Conservation (phyloP, 2,797 vertebrate genomes). For the Aulostomus chinensis region DNA sequence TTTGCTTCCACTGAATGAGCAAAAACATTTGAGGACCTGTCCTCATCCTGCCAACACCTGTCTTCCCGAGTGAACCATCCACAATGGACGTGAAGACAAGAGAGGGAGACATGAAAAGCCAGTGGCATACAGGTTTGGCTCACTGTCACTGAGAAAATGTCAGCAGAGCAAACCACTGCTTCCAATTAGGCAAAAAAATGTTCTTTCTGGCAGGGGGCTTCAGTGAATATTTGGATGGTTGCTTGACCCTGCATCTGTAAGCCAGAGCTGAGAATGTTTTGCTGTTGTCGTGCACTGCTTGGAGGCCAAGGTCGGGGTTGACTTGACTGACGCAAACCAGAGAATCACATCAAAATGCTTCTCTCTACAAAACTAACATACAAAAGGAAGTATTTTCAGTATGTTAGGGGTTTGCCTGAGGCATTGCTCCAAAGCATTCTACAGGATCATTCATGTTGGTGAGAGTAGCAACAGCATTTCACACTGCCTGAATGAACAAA, state of each 20-base stretch:
- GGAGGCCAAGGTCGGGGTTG: constrained; percentile 30
- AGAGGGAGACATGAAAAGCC: constrained; percentile 67
- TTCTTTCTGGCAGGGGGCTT: constrained; percentile 28
- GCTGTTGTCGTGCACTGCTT: constrained; percentile 49
- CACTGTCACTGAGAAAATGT: constrained; percentile 68
- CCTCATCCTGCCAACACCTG: constrained; percentile 70
- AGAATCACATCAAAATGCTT: constrained; percentile 29
- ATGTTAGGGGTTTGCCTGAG: not conserved
- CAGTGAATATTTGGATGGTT: constrained; percentile 26
- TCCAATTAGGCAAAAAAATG: constrained; percentile 41
- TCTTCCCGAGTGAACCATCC: constrained; percentile 50
- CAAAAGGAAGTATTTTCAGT: not conserved
- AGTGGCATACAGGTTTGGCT: constrained; percentile 67
- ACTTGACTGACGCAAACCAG: constrained; percentile 5
- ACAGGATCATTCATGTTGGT: too few relatives aligned
- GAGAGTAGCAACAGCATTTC: too few relatives aligned
- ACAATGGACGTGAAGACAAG: constrained; percentile 55
- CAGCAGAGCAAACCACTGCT: constrained; percentile 43
- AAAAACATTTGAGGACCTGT: constrained; percentile 57
- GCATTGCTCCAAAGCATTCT: too few relatives aligned
- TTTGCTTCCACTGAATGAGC: constrained; percentile 54
- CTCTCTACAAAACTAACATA: constrained; percentile 1
- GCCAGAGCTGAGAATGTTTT: constrained; percentile 31
- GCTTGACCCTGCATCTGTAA: constrained; percentile 63
- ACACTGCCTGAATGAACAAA: too few relatives aligned